Evolutionary conservation across 1,140 invertebrate species (phyloP).

Genomic region (Drosophila nigrodunni): DNA sequence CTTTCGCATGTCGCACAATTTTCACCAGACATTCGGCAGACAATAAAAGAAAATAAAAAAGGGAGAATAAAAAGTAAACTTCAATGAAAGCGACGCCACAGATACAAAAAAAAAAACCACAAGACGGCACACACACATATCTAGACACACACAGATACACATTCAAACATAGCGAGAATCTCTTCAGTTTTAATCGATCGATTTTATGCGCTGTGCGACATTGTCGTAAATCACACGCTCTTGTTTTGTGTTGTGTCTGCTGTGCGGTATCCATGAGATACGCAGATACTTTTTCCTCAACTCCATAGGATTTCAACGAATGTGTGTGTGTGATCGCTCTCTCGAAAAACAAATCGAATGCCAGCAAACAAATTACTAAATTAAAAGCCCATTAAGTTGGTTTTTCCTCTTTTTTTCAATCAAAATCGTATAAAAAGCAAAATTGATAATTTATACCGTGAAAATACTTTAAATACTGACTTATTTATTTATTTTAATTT

Average conservation of each 20-base stretch:
- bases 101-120: conserved; percentile 36
- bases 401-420: conserved; percentile 25
- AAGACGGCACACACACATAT: conserved; percentile 43
- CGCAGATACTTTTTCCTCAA: conserved; percentile 25
- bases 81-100: conserved; percentile 74
- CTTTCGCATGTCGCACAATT: conserved; percentile 57
- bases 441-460: conserved; percentile 49
- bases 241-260: not conserved
- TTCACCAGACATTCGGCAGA: conserved; percentile 70
- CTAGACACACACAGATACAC: not conserved
- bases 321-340: conserved; percentile 22
- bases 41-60: conserved; percentile 48
- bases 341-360: conserved; percentile 47
- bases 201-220: conserved; percentile 75
- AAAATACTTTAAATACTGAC: conserved; percentile 5
- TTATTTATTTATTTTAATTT: conserved; percentile 25
- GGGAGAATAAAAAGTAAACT: conserved; percentile 45
- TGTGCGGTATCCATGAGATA: conserved; percentile 56
- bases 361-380: conserved; percentile 68
- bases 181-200: conserved; percentile 67
- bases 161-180: conserved; percentile 22
- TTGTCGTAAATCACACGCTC: conserved; percentile 73
- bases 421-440: conserved; percentile 32
- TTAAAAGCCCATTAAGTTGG: conserved; percentile 71
- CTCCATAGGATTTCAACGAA: conserved; percentile 5